phyloP scores from a whole-genome alignment of 37 sponge, comb jelly and placozoan genomes.

The Lycopodina hypogea region DNA sequence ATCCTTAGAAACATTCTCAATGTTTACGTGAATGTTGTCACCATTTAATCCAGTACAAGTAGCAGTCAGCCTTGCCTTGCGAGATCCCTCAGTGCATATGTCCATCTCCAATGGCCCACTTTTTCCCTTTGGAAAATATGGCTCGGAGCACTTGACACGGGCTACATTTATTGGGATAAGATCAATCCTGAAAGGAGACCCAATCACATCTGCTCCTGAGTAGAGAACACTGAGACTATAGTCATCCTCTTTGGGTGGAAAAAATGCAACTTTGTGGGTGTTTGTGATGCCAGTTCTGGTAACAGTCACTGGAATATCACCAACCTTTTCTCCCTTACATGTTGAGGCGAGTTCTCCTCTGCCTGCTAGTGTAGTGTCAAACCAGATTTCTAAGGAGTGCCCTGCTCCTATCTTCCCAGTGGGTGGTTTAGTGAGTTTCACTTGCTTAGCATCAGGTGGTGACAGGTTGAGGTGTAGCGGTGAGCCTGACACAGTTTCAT shows the following conservation, averaged over 20 bases:
- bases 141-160: constrained; percentile 36
- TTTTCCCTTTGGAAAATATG: constrained; percentile 1
- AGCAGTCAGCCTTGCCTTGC: constrained; percentile 38
- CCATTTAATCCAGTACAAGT: constrained; percentile 14
- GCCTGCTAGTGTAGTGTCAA: constrained; percentile 47
- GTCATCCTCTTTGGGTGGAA: constrained; percentile 43
- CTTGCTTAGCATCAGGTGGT: constrained; percentile 24
- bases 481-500: constrained; percentile 20
- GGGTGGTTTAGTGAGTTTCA: constrained; percentile 17
- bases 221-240: constrained; percentile 46
- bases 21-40: constrained; percentile 22
- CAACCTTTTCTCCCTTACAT: constrained; percentile 37
- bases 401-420: constrained; percentile 20
- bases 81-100: constrained; percentile 26
- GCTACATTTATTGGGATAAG: constrained; percentile 27
- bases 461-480: constrained; percentile 38
- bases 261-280: constrained; percentile 31
- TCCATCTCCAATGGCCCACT: constrained; percentile 17
- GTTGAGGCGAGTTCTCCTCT: constrained; percentile 39
- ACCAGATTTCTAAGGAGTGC: constrained; percentile 11
- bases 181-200: constrained; percentile 65
- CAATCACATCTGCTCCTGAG: constrained; percentile 21
- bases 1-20: background rate
- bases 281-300: background rate
- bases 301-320: constrained; percentile 37